Percentiles rank a stretch among this genome's conserved stretches.
Evolutionary conservation across 2,888 invertebrate species (phyloP).

Genomic region (Morpho helenor): DNA sequence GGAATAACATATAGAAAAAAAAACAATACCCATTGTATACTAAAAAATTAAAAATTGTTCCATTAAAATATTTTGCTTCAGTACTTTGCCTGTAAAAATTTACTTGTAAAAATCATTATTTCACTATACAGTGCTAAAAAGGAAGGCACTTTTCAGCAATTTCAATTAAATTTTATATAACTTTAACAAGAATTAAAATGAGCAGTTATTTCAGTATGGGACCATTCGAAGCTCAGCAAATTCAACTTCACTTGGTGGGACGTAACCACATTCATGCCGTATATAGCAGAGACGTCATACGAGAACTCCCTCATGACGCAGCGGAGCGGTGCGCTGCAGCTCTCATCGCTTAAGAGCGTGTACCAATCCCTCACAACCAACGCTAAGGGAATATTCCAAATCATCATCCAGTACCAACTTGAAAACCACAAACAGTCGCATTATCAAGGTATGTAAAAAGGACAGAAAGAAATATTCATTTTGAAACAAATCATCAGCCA

Average conservation of each 20-base stretch:
- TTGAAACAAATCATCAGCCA: no score
- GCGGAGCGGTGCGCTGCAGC: constrained; percentile 86
- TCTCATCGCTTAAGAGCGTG: constrained; percentile 93
- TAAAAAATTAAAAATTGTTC: no score
- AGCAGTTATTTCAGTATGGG: constrained; percentile 85
- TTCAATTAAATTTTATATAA: no score
- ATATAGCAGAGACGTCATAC: constrained; percentile 90
- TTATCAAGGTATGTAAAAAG: constrained; percentile 82
- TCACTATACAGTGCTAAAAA: no score
- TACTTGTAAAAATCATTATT: no score
- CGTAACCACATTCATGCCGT: constrained; percentile 90
- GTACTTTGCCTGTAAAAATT: no score
- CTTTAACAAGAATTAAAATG: no score
- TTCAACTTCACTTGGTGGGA: constrained; percentile 96
- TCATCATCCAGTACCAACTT: constrained; percentile 90
- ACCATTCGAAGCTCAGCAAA: constrained; percentile 89
- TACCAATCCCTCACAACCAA: constrained; percentile 94
- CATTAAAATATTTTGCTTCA: no score
- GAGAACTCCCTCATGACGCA: constrained; percentile 91
- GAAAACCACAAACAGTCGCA: constrained; percentile 84
- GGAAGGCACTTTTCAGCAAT: no score
- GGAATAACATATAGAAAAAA: no score
- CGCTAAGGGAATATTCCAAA: constrained; percentile 89
- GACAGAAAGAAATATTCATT: no score
- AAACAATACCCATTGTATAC: no score